Percentiles rank a stretch among this genome's conserved stretches.
These are phyloP conservation scores for Osmerus eperlanus DNA, from an alignment of 2,113 vertebrate genomes.

Conservation along the genomic window DNA sequence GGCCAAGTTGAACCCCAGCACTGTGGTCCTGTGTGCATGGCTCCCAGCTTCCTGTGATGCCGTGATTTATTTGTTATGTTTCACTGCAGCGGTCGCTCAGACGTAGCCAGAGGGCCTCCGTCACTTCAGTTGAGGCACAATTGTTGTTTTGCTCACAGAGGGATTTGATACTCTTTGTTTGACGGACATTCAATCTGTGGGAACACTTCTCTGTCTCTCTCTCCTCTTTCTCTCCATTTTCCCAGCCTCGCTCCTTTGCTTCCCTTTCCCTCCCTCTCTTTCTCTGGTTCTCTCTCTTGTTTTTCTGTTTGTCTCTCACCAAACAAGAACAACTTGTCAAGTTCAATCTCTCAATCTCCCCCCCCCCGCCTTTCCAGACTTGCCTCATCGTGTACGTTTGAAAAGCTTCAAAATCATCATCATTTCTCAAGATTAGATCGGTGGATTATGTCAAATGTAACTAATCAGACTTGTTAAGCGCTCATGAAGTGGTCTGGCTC, in stretches of 20 bases:
- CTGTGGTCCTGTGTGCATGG: constrained; percentile 44
- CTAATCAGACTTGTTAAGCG: constrained; percentile 45
- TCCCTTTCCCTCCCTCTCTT: constrained; percentile 23
- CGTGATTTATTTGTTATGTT: constrained; percentile 60
- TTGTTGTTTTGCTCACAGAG: constrained; percentile 60
- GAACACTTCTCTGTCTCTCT: constrained; percentile 40
- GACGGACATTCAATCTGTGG: constrained; percentile 66
- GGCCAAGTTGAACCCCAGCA: constrained; percentile 38
- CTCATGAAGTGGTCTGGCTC: constrained; percentile 44
- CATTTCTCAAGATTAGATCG: constrained; percentile 40
- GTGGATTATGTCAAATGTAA: constrained; percentile 49
- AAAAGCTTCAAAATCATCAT: constrained; percentile 33
- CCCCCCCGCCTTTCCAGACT: constrained; percentile 2
- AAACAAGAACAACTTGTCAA: constrained; percentile 28
- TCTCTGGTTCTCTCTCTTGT: constrained; percentile 9
- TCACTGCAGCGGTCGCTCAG: constrained; percentile 44
- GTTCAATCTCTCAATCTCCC: too few relatives aligned
- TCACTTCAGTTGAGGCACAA: constrained; percentile 59
- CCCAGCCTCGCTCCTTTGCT: constrained; percentile 3
- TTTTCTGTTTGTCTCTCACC: constrained; percentile 21
- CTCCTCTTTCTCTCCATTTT: constrained; percentile 12
- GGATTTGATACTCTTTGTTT: constrained; percentile 60
- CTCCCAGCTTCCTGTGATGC: constrained; percentile 53
- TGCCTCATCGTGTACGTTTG: constrained; percentile 40
- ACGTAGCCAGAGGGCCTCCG: constrained; percentile 42